Percentiles rank a stretch among this genome's conserved stretches.
Evolutionary conservation across 2,888 invertebrate genomes (phyloP).

Genomic region (Hoplodrina blanda): DNA sequence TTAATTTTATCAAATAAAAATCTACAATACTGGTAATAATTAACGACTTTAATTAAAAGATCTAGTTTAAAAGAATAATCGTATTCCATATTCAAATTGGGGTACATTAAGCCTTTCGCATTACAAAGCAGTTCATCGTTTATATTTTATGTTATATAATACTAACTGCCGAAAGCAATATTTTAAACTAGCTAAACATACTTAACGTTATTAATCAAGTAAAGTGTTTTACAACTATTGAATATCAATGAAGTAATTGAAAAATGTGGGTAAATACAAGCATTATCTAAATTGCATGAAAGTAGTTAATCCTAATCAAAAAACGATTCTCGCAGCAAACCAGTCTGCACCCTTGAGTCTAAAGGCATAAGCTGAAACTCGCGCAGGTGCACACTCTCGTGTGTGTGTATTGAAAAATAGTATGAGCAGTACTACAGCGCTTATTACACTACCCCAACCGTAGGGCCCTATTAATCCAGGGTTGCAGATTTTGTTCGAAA

Average conservation of each 20-base stretch:
- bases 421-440: no score
- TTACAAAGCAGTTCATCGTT: slow-evolving; percentile 22
- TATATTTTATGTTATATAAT: slow-evolving; percentile 24
- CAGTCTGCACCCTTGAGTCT: neutral
- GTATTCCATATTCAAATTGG: slow-evolving; percentile 21
- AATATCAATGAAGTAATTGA: slow-evolving; percentile 9
- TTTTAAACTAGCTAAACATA: slow-evolving; percentile 28
- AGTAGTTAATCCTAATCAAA: slow-evolving; percentile 1
- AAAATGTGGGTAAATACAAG: slow-evolving; percentile 27
- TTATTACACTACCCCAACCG: no score
- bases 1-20: slow-evolving; percentile 16
- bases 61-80: neutral
- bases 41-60: neutral
- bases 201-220: slow-evolving; percentile 18
- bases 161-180: slow-evolving; percentile 32
- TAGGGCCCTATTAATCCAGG: no score
- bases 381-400: no score
- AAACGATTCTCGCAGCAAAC: slow-evolving; percentile 5
- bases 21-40: slow-evolving; percentile 21
- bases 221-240: slow-evolving; percentile 16
- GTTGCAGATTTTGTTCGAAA: no score
- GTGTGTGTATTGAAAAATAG: no score
- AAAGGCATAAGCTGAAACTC: no score
- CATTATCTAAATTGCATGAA: slow-evolving; percentile 7
- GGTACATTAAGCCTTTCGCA: slow-evolving; percentile 29